Percentiles rank a stretch among this genome's conserved stretches.
Evolutionary conservation across 2,888 invertebrate species (phyloP).

Genomic region (Conomelus anceps): DNA sequence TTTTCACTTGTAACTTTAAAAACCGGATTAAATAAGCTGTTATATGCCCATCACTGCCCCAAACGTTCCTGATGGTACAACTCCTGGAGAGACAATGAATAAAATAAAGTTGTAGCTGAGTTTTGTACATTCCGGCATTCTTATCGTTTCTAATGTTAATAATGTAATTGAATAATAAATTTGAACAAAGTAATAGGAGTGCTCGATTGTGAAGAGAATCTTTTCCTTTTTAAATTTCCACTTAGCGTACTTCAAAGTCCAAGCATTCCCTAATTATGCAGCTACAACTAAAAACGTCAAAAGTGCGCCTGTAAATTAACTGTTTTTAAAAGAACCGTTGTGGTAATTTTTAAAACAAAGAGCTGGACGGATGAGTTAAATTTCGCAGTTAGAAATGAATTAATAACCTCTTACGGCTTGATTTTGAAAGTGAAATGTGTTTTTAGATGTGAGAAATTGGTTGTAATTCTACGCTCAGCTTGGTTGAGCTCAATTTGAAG

Average conservation of each 20-base stretch:
- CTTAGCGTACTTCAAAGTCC: neutral
- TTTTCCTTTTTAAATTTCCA: neutral
- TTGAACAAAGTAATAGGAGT: too few species aligned
- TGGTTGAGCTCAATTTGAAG: neutral
- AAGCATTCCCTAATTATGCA: neutral
- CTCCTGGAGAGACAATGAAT: too few species aligned
- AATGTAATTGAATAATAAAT: too few species aligned
- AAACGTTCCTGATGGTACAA: too few species aligned
- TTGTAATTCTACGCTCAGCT: neutral
- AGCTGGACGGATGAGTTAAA: neutral
- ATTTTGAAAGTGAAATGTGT: neutral
- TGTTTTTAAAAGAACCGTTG: neutral
- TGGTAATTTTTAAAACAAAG: neutral
- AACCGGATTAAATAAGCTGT: too few species aligned
- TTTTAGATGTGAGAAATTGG: neutral
- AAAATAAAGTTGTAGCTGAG: too few species aligned
- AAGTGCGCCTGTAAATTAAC: neutral
- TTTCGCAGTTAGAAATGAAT: neutral
- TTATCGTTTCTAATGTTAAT: too few species aligned
- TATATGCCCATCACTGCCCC: too few species aligned
- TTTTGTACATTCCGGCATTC: too few species aligned
- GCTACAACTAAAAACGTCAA: neutral
- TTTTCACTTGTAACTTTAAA: too few species aligned
- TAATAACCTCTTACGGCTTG: neutral
- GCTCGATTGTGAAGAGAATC: too few species aligned